phyloP scores from a whole-genome alignment of 2,797 vertebrate species.

The Sebastes ruberrimus region DNA sequence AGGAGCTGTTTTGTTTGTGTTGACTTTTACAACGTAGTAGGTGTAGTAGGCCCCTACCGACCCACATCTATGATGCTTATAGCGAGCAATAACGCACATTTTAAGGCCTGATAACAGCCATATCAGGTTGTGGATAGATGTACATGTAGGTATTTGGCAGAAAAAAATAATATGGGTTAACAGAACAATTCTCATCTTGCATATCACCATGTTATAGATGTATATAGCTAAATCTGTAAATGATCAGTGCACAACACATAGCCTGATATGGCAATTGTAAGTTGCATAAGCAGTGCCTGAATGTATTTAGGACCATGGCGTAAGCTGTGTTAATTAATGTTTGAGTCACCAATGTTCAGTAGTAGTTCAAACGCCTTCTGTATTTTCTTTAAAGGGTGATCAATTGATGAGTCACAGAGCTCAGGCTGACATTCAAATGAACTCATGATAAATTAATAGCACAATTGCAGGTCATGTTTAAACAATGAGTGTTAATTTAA shows the following conservation, averaged over 20 bases:
- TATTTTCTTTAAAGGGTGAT: slow-evolving; percentile 17
- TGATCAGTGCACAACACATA: not conserved
- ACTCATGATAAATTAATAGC: slow-evolving; percentile 57
- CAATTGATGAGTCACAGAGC: slow-evolving; percentile 13
- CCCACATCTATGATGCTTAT: no score
- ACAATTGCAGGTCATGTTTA: slow-evolving; percentile 38
- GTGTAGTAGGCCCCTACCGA: no score
- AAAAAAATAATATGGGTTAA: not conserved
- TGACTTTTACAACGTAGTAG: no score
- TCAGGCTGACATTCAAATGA: slow-evolving; percentile 46
- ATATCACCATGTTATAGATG: not conserved
- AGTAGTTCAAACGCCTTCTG: not conserved
- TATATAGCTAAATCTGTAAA: slow-evolving; percentile 1
- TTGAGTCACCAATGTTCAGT: not conserved
- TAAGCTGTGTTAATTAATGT: not conserved
- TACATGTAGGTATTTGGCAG: not conserved
- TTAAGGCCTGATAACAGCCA: no score
- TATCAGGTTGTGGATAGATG: not conserved
- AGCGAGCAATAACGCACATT: no score
- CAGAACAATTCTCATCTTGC: not conserved
- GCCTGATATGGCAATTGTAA: not conserved
- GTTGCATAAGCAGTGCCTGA: not conserved
- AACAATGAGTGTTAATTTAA: slow-evolving; percentile 37
- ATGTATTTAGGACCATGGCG: not conserved
- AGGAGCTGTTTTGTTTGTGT: no score